These are phyloP conservation scores for Hesperia comma DNA, from an alignment of 2,888 invertebrate genomes.

Conservation along the genomic window DNA sequence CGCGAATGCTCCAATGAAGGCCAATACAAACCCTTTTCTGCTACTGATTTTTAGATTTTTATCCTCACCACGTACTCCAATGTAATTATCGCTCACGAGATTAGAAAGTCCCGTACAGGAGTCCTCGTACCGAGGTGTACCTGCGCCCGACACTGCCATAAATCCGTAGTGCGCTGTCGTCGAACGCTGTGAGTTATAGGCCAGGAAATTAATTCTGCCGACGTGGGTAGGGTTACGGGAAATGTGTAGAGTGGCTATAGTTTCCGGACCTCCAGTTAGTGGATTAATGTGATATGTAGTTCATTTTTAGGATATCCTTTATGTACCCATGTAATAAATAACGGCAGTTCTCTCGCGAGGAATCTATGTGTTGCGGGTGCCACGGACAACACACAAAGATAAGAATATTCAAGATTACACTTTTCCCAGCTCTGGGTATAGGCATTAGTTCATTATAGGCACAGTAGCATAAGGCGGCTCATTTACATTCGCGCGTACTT, in stretches of 20 bases:
- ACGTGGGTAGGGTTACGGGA: slow-evolving; percentile 75
- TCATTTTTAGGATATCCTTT: background rate
- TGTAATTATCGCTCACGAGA: slow-evolving; percentile 1
- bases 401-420: too few species aligned
- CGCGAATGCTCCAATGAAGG: too few species aligned
- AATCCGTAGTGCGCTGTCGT: slow-evolving; percentile 72
- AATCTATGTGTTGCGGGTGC: too few species aligned
- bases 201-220: slow-evolving; percentile 83
- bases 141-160: slow-evolving; percentile 75
- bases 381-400: too few species aligned
- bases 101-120: slow-evolving; percentile 21
- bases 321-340: too few species aligned
- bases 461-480: too few species aligned
- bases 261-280: slow-evolving; percentile 30
- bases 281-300: slow-evolving; percentile 27
- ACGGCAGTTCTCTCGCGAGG: too few species aligned
- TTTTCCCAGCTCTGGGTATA: too few species aligned
- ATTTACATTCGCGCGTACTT: too few species aligned
- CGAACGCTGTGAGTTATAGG: slow-evolving; percentile 79
- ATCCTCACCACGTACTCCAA: background rate
- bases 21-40: background rate
- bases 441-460: too few species aligned
- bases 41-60: background rate
- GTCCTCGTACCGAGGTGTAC: slow-evolving; percentile 47
- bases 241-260: slow-evolving; percentile 50